Percentiles rank a stretch among this genome's conserved stretches.
Evolutionary conservation across 2,888 invertebrate genomes (phyloP).

Genomic region (Himalopsyche japonica): DNA sequence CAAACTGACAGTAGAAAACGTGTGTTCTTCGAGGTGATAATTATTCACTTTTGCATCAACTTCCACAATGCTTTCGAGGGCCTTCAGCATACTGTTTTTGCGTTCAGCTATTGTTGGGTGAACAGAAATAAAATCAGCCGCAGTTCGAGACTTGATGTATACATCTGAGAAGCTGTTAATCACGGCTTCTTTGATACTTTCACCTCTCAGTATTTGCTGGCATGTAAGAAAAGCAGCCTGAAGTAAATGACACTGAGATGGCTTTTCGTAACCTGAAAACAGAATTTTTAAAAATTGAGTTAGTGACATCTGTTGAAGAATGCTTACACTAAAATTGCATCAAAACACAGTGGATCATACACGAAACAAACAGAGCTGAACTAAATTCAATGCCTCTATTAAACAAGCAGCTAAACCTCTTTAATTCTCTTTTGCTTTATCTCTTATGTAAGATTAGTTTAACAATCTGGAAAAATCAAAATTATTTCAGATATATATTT

Average conservation of each 20-base stretch:
- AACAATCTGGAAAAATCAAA: no score
- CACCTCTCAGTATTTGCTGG: conserved; percentile 68
- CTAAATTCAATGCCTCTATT: no score
- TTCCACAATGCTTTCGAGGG: conserved; percentile 45
- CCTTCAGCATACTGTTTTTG: conserved; percentile 55
- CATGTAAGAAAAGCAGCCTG: conserved; percentile 66
- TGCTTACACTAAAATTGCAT: no score
- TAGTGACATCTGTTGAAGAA: no score
- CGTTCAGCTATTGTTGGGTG: conserved; percentile 56
- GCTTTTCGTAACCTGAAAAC: conserved; percentile 62
- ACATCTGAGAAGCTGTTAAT: conserved; percentile 65
- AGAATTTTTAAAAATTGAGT: neutral
- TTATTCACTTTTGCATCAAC: neutral
- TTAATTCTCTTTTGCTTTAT: no score
- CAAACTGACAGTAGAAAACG: conserved; percentile 54
- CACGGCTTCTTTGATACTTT: conserved; percentile 60
- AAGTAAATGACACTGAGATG: conserved; percentile 66
- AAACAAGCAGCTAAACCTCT: no score
- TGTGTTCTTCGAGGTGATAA: conserved; percentile 45
- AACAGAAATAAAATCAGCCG: conserved; percentile 48
- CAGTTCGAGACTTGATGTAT: conserved; percentile 62
- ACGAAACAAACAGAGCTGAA: no score
- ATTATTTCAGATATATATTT: no score
- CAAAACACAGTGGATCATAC: no score
- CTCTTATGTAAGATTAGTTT: no score